Evolutionary conservation across 2,888 invertebrate genomes (phyloP), one percentile per base, ranked within the genome.

Genomic region (Seira musarum): DNA sequence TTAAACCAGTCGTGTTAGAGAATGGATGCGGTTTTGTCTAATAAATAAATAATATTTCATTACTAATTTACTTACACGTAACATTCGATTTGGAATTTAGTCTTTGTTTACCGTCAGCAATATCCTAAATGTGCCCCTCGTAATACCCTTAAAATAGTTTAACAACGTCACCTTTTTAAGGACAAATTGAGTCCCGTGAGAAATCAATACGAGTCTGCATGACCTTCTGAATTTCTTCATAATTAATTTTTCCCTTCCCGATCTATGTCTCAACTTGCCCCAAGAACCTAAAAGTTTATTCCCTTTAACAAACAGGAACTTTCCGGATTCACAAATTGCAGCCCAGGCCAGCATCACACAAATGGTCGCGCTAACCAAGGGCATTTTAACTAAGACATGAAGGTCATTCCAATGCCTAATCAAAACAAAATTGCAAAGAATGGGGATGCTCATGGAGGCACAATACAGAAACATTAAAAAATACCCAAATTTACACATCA

Each of bases 211-310:
- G 1, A 21, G 35, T 19, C 57, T 60, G 17, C 71, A 61, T 5
- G 71, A 71, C 15, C 24, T 13, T 30, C 19, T 25, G 35, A 71
- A 71, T 30, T 35, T 61, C 21, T 63, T 40, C 71, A 71, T 60
- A 17, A 61, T 2, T n/a, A 17, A 21, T 6, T 71, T 71, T 8
- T 61, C 61, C 40, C 24, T 17, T n/a, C 1, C 35, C 6, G 19
- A 40, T 0, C 67, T 22, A 35, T 24, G 60, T 17, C 24, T 40
- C 17, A 25, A 1, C 1, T 46, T 49, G 2, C 30, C 67, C 74
- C 74, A 74, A 0, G 74, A 74, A 0, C 5, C n/a, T 3, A 66
- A 21, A 10, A 67, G 60, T 35, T 60, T 53, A 13, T 15, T 35
- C 2, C 60, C 35, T 3, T 17, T 30, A 6, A 13, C 24, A n/a